Percentiles rank a stretch among this genome's conserved stretches.
Evolutionary conservation across 2,113 vertebrate species (phyloP).

Genomic region (Eleginops maclovinus): DNA sequence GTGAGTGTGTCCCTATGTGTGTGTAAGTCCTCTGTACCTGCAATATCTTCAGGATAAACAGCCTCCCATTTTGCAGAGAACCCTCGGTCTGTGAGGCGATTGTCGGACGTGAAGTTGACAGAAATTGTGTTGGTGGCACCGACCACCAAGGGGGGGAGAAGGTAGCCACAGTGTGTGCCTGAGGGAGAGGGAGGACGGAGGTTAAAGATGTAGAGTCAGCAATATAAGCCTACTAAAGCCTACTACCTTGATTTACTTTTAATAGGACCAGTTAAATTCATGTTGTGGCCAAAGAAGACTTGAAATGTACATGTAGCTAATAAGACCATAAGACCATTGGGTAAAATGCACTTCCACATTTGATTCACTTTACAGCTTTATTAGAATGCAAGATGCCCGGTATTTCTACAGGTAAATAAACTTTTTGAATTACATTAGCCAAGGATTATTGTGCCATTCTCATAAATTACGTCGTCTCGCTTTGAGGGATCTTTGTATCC

Average conservation of each 20-base stretch:
- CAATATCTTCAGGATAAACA: constrained; percentile 82
- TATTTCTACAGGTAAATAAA: not conserved
- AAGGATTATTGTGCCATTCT: not conserved
- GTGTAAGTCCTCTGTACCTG: constrained; percentile 69
- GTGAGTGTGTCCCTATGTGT: constrained; percentile 14
- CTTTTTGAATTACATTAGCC: not conserved
- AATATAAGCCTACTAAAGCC: too few species aligned
- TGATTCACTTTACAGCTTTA: not conserved
- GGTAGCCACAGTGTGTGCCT: constrained; percentile 82
- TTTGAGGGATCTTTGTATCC: not conserved
- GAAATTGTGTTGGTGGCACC: constrained; percentile 76
- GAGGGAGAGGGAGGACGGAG: constrained; percentile 26
- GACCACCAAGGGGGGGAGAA: constrained; percentile 80
- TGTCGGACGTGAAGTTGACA: constrained; percentile 81
- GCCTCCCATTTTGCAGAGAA: constrained; percentile 84
- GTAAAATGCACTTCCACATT: not conserved
- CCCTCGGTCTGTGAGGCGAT: constrained; percentile 78
- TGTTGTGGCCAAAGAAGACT: too few species aligned
- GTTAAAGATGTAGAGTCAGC: not conserved
- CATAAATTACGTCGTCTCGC: not conserved
- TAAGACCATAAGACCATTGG: too few species aligned
- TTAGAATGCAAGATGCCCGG: not conserved
- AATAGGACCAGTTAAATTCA: too few species aligned
- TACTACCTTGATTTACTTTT: too few species aligned
- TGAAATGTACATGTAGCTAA: too few species aligned